These are phyloP conservation scores for Omphaloscelis lunosa DNA, from an alignment of 2,888 invertebrate genomes.

Conservation along the genomic window DNA sequence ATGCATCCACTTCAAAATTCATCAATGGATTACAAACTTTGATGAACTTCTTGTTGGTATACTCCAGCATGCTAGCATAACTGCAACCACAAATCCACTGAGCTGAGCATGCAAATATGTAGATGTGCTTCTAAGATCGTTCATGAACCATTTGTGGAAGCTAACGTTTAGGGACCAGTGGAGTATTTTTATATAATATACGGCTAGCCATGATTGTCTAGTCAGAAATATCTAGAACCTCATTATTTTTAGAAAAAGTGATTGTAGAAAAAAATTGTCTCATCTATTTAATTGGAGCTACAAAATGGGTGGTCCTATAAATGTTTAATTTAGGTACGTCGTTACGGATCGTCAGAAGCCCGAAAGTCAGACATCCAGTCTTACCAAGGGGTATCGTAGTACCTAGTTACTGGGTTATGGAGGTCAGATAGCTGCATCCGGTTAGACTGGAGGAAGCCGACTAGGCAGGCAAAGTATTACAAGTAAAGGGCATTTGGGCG, in stretches of 20 bases:
- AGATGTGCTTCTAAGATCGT: constrained; percentile 6
- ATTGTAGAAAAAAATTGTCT: not conserved
- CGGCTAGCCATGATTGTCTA: not conserved
- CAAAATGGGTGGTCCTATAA: not conserved
- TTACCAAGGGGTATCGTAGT: no score
- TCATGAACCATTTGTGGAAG: constrained; percentile 3
- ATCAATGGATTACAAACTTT: constrained; percentile 56
- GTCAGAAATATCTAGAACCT: no score
- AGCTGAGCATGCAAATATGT: constrained; percentile 6
- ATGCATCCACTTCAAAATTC: constrained; percentile 38
- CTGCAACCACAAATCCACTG: constrained; percentile 30
- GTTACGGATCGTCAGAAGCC: no score
- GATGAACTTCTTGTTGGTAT: constrained; percentile 43
- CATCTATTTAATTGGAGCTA: not conserved
- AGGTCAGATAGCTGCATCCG: no score
- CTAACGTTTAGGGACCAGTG: not conserved
- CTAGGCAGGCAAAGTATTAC: not conserved
- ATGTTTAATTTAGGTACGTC: not conserved
- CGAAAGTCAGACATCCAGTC: no score
- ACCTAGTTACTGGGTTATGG: no score
- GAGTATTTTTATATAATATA: not conserved
- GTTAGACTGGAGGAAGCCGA: no score
- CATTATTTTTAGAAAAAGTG: not conserved
- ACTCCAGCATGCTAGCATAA: constrained; percentile 13
- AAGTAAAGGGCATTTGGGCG: not conserved